Evolutionary conservation across 1,140 invertebrate species (phyloP).

Genomic region (Popillia japonica): DNA sequence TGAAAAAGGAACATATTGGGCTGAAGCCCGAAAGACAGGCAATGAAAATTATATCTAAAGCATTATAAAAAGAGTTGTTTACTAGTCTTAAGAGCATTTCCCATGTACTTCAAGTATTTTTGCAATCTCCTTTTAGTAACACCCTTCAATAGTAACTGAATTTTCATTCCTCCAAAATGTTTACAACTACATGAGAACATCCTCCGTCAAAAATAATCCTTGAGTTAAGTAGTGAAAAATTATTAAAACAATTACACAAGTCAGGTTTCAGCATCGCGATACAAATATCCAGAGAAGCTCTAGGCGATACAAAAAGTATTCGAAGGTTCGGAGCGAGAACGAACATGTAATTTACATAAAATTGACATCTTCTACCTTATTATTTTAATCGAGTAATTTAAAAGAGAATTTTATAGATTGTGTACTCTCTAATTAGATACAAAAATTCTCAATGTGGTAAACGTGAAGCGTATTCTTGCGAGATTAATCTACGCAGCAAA

Average conservation of each 20-base stretch:
- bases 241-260: constrained; percentile 3
- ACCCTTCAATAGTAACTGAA: too few species aligned
- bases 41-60: too few species aligned
- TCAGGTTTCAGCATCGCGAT: constrained; percentile 8
- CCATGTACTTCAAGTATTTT: too few species aligned
- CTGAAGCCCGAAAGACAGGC: too few species aligned
- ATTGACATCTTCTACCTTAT: constrained; percentile 25
- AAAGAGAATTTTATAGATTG: constrained; percentile 26
- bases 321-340: neutral
- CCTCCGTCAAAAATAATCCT: neutral
- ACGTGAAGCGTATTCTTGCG: neutral
- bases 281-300: neutral
- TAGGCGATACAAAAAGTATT: neutral
- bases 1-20: too few species aligned
- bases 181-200: neutral
- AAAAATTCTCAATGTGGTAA: constrained; percentile 10
- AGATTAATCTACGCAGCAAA: constrained; percentile 22
- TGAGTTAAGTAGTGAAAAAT: neutral
- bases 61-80: too few species aligned
- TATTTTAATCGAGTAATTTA: constrained; percentile 35
- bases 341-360: constrained; percentile 32
- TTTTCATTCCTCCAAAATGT: neutral
- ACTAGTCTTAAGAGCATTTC: too few species aligned
- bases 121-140: too few species aligned
- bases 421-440: constrained; percentile 32